Base-by-base conservation (phyloP, 2,797 vertebrate genomes). In the Simalia tracyae region DNA sequence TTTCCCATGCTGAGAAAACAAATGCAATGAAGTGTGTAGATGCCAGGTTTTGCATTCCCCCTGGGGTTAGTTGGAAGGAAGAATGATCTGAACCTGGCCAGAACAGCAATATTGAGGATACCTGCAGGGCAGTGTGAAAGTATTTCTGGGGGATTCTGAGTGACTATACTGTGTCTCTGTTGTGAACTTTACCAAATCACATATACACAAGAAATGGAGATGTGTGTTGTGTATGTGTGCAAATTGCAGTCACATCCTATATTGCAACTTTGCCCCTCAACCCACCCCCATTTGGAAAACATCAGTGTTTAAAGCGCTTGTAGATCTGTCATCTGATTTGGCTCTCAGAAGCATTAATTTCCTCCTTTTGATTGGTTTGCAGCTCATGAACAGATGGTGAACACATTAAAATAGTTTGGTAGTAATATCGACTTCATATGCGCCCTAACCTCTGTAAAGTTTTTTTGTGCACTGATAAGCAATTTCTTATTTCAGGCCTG, bases 401-500 rank as follows among this genome's bases (percentile, higher is more conserved):
- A 56, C 1, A 6, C 31, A 12, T 59, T 91, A 87, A 90, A 86
- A n/a, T n/a, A 10, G 15, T 1, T 91, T 84, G 85, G 88, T 0
- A 91, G 42, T 89, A 31, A 81, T 92, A 0, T 10, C 17, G 56
- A 87, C 19, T 66, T 92, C 0, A 50, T 86, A 87, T 93, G 8
- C 93, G 15, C 86, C 92, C 4, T 46, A 94, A 28, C 92, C 90
- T 57, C 15, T 89, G 31, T 64, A 26, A 87, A 86, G 2, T 4
- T 50, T 31, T 12, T 60, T 4, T 84, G 2, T 66, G 5, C 61
- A 1, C 0, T 28, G 36, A 72, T 50, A 88, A 91, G 28, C 2
- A 46, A 90, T 92, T 89, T 5, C 0, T 0, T 17, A 84, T 76
- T 61, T 68, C 4, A 31, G 11, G 50, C 22, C 0, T 2, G 90